phyloP scores from a whole-genome alignment of 2,888 invertebrate genomes.

The Anaspis maculata region DNA sequence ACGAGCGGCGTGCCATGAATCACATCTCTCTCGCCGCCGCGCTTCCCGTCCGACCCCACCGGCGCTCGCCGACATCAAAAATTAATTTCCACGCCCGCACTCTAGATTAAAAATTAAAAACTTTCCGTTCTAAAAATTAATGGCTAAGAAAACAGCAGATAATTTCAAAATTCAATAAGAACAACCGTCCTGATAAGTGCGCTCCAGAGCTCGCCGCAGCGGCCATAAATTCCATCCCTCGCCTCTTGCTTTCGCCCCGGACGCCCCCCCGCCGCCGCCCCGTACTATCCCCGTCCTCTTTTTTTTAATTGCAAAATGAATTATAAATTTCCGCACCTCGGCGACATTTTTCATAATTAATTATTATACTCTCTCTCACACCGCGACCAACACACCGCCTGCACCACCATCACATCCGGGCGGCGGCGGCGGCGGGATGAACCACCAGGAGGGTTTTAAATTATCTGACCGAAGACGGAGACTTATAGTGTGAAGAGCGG shows the following conservation, averaged over 20 bases:
- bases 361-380: slow-evolving; percentile 16
- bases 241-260: slow-evolving; percentile 17
- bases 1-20: too few species aligned
- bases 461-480: too few species aligned
- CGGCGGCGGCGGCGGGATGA: too few species aligned
- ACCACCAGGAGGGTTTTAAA: too few species aligned
- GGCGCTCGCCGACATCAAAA: slow-evolving; percentile 28
- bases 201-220: too few species aligned
- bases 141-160: slow-evolving; percentile 42
- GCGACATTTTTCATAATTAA: slow-evolving; percentile 33
- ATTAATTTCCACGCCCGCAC: slow-evolving; percentile 34
- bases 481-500: too few species aligned
- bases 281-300: slow-evolving; percentile 17
- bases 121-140: slow-evolving; percentile 40
- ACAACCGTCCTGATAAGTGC: slow-evolving; percentile 26
- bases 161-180: slow-evolving; percentile 41
- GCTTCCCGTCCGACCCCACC: not conserved
- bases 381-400: slow-evolving; percentile 11
- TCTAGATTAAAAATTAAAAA: slow-evolving; percentile 41
- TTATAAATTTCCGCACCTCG: slow-evolving; percentile 33
- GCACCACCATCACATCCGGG: too few species aligned
- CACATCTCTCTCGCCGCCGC: not conserved
- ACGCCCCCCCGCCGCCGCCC: slow-evolving; percentile 3
- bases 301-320: slow-evolving; percentile 35
- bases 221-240: too few species aligned